A percentile compares a stretch with the other conserved stretches of the same genome.
phyloP scores from a whole-genome alignment of 2,113 vertebrate species.

The Callionymus lyra region DNA sequence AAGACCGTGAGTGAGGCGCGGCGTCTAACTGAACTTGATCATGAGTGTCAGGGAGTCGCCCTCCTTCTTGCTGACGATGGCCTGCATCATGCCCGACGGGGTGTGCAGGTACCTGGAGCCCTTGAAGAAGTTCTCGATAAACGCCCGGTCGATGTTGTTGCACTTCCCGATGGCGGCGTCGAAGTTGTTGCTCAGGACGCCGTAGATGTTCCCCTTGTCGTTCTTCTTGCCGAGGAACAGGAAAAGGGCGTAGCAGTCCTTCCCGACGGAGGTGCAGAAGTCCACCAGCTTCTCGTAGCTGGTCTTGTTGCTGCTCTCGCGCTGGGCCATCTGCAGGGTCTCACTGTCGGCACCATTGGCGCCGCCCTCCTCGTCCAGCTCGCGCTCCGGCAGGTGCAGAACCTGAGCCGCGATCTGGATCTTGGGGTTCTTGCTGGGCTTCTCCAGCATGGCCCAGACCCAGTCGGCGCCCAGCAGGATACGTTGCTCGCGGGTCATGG shows the following conservation, averaged over 20 bases:
- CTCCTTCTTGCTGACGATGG: constrained; percentile 38
- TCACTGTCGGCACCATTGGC: constrained; percentile 15
- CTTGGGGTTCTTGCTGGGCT: constrained; percentile 51
- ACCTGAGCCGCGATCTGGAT: constrained; percentile 64
- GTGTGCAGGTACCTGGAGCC: constrained; percentile 51
- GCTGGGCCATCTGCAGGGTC: constrained; percentile 44
- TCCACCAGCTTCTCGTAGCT: constrained; percentile 53
- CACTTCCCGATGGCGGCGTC: constrained; percentile 50
- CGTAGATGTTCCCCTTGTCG: constrained; percentile 55
- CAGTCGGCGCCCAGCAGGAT: constrained; percentile 66
- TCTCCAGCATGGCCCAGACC: constrained; percentile 65
- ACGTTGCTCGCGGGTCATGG: constrained; percentile 60
- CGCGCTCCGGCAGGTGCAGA: constrained; percentile 36
- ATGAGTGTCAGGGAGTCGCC: constrained; percentile 51
- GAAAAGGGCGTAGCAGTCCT: constrained; percentile 68
- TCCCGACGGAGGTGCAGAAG: constrained; percentile 63
- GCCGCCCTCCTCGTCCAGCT: not conserved
- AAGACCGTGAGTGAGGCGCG: not conserved
- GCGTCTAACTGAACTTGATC: constrained; percentile 63
- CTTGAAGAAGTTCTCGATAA: constrained; percentile 66
- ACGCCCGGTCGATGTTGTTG: constrained; percentile 38
- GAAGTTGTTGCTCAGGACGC: constrained; percentile 69
- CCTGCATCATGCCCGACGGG: constrained; percentile 58
- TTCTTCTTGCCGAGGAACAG: constrained; percentile 57
- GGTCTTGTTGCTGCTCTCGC: constrained; percentile 39